Evolutionary conservation across 2,113 vertebrate species (phyloP).

Genomic region (Neoarius graeffei): DNA sequence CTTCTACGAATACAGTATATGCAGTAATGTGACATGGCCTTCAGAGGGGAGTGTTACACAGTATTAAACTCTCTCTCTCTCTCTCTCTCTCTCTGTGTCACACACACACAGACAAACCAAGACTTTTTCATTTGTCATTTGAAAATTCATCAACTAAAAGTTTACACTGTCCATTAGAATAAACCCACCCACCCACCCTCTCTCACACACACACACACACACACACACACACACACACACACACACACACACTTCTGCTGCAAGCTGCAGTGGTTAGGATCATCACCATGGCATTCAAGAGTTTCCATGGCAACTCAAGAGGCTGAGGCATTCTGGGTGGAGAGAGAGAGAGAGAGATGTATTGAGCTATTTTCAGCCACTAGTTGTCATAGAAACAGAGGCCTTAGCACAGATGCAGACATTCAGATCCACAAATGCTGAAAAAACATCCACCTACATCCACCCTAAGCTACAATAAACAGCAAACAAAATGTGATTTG

Average conservation of each 20-base stretch:
- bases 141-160: background rate
- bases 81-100: background rate
- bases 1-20: background rate
- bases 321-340: slow-evolving; percentile 73
- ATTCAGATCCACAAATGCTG: slow-evolving; percentile 70
- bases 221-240: slow-evolving; percentile 1
- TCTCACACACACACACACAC: background rate
- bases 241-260: slow-evolving; percentile 12
- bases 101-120: slow-evolving; percentile 26
- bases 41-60: slow-evolving; percentile 11
- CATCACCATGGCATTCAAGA: slow-evolving; percentile 73
- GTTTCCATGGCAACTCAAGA: slow-evolving; percentile 70
- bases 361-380: slow-evolving; percentile 73
- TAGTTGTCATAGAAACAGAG: slow-evolving; percentile 80
- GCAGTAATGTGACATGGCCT: background rate
- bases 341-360: background rate
- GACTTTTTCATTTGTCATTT: background rate
- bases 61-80: background rate
- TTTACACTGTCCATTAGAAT: background rate
- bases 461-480: background rate
- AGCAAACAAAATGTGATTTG: too few species aligned
- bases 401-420: slow-evolving; percentile 78
- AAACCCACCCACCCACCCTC: background rate
- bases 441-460: slow-evolving; percentile 32
- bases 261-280: slow-evolving; percentile 62